Percentiles rank a stretch among this genome's conserved stretches.
Evolutionary conservation across 23 tunicate genomes (phyloP).

Genomic region (Ascidia mentula): DNA sequence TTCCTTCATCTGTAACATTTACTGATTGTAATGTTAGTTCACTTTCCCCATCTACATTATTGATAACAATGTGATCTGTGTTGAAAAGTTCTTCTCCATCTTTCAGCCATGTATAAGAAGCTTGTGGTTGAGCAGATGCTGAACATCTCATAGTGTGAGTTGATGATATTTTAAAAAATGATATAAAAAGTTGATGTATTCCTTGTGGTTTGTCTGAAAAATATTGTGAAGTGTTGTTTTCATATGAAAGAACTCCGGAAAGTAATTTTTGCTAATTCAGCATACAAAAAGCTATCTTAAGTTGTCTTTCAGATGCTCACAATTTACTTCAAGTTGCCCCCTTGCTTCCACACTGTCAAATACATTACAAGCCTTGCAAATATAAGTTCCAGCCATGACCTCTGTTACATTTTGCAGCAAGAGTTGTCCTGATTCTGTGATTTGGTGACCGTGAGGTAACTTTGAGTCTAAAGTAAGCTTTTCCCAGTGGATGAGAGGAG

Average conservation of each 20-base stretch:
- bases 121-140: conserved; percentile 32
- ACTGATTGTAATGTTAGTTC: conserved; percentile 4
- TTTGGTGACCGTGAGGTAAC: conserved; percentile 17
- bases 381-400: conserved; percentile 53
- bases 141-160: conserved; percentile 12
- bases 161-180: conserved; percentile 12
- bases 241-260: no score
- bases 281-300: no score
- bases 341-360: not conserved
- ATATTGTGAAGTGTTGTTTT: no score
- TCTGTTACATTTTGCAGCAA: conserved; percentile 25
- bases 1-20: conserved; percentile 25
- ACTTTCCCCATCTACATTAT: conserved; percentile 6
- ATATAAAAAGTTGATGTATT: not conserved
- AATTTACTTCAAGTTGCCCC: conserved; percentile 20
- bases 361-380: conserved; percentile 39
- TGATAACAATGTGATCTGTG: not conserved
- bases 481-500: conserved; percentile 33
- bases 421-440: conserved; percentile 34
- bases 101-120: conserved; percentile 34
- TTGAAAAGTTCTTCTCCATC: conserved; percentile 15
- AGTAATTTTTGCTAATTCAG: no score
- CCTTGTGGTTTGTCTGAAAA: conserved; percentile 56
- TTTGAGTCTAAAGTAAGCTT: conserved; percentile 1
- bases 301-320: conserved; percentile 10